Percentiles rank a stretch among this genome's conserved stretches.
phyloP scores from a whole-genome alignment of 2,888 invertebrate genomes.

The Elaeidobius kamerunicus region DNA sequence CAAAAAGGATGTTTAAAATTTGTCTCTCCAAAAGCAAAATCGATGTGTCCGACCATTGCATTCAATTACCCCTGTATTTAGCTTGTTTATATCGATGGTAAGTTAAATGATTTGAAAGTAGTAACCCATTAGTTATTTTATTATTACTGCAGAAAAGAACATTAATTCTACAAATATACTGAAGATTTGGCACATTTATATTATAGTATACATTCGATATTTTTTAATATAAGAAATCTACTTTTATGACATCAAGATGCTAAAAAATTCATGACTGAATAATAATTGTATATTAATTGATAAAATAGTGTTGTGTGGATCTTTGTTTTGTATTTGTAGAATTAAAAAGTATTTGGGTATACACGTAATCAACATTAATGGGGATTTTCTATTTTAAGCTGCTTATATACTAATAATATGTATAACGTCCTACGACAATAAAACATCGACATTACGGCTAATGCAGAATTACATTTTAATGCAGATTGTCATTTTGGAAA shows the following conservation, averaged over 20 bases:
- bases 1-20: too few relatives aligned
- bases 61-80: too few relatives aligned
- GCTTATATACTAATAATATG: conserved; percentile 39
- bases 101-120: conserved; percentile 1
- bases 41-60: too few relatives aligned
- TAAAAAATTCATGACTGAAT: background rate
- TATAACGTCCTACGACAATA: conserved; percentile 45
- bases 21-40: too few relatives aligned
- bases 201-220: background rate
- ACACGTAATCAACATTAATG: conserved; percentile 35
- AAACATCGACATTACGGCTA: conserved; percentile 42
- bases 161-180: conserved; percentile 18
- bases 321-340: conserved; percentile 14
- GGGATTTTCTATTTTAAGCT: conserved; percentile 34
- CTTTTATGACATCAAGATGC: too few relatives aligned
- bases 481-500: conserved; percentile 49
- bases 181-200: conserved; percentile 13
- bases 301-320: background rate
- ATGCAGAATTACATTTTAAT: conserved; percentile 42
- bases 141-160: conserved; percentile 14
- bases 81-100: background rate
- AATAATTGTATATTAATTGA: background rate
- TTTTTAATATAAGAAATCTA: too few relatives aligned
- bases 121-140: conserved; percentile 22
- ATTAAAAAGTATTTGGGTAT: conserved; percentile 8